Evolutionary conservation across 2,888 invertebrate genomes (phyloP).

Genomic region (Ptychoptera albimana): DNA sequence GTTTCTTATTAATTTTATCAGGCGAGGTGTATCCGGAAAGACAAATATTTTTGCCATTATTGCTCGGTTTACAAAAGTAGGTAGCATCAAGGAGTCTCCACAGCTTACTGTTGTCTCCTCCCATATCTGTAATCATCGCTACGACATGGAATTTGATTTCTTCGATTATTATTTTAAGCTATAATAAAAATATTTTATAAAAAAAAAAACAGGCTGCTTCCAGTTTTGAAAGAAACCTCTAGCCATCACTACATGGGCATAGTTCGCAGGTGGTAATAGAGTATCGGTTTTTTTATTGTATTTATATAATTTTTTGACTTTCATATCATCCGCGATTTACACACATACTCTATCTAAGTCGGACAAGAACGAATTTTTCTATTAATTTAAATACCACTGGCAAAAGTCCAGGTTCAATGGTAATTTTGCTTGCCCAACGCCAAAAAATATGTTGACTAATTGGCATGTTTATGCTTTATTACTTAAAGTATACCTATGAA

Average conservation of each 20-base stretch:
- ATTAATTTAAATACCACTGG: constrained; percentile 3
- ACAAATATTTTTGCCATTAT: not conserved
- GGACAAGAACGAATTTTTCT: constrained; percentile 4
- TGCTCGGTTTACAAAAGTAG: constrained; percentile 2
- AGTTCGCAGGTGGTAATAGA: constrained; percentile 6
- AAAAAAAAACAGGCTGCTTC: constrained; percentile 9
- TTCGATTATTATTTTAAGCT: constrained; percentile 8
- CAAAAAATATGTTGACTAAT: constrained; percentile 4
- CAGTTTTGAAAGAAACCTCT: constrained; percentile 6
- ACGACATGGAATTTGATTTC: constrained; percentile 3
- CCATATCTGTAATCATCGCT: too few relatives aligned
- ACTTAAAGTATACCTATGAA: too few relatives aligned
- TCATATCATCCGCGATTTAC: constrained; percentile 9
- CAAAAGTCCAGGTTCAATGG: constrained; percentile 4
- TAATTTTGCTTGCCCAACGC: constrained; percentile 5
- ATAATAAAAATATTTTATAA: constrained; percentile 6
- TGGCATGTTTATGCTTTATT: too few relatives aligned
- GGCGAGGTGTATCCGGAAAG: not conserved
- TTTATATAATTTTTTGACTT: constrained; percentile 7
- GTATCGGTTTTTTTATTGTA: constrained; percentile 6
- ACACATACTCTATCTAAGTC: constrained; percentile 8
- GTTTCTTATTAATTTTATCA: not conserved
- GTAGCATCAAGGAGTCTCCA: not conserved
- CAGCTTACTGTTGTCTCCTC: too few relatives aligned
- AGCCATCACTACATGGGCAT: constrained; percentile 8